These are phyloP conservation scores for Cheilosia urbana DNA, from an alignment of 2,888 invertebrate genomes.

Conservation along the genomic window DNA sequence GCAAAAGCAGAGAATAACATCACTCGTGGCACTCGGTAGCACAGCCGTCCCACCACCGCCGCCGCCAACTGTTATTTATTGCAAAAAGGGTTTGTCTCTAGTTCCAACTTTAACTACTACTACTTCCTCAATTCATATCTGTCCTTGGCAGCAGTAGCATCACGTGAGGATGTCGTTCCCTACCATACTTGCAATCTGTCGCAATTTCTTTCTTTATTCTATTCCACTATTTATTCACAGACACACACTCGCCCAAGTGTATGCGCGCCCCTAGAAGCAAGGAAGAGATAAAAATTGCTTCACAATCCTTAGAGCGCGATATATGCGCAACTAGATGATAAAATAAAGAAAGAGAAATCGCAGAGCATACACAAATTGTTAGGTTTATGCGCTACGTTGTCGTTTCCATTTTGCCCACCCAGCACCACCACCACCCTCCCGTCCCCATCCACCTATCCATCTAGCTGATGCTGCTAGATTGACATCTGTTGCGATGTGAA, in stretches of 20 bases:
- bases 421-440: not conserved
- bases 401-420: slow-evolving; percentile 24
- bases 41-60: not conserved
- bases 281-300: slow-evolving; percentile 51
- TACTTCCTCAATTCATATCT: slow-evolving; percentile 70
- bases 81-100: slow-evolving; percentile 67
- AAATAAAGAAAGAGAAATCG: slow-evolving; percentile 23
- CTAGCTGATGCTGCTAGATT: slow-evolving; percentile 55
- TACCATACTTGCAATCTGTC: slow-evolving; percentile 64
- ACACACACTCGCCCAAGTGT: slow-evolving; percentile 14
- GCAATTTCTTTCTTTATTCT: slow-evolving; percentile 70
- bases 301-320: slow-evolving; percentile 50
- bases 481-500: slow-evolving; percentile 73
- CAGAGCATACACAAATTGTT: slow-evolving; percentile 66
- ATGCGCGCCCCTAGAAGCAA: not conserved
- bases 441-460: slow-evolving; percentile 12
- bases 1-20: slow-evolving; percentile 33
- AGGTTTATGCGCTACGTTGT: slow-evolving; percentile 54
- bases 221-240: slow-evolving; percentile 67
- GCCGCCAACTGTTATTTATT: slow-evolving; percentile 62
- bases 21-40: slow-evolving; percentile 10
- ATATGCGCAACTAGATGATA: slow-evolving; percentile 35
- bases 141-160: slow-evolving; percentile 54
- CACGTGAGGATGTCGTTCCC: slow-evolving; percentile 48
- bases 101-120: slow-evolving; percentile 70